These are phyloP conservation scores for Drosophila differens DNA, from an alignment of 2,888 invertebrate species.

Conservation along the genomic window DNA sequence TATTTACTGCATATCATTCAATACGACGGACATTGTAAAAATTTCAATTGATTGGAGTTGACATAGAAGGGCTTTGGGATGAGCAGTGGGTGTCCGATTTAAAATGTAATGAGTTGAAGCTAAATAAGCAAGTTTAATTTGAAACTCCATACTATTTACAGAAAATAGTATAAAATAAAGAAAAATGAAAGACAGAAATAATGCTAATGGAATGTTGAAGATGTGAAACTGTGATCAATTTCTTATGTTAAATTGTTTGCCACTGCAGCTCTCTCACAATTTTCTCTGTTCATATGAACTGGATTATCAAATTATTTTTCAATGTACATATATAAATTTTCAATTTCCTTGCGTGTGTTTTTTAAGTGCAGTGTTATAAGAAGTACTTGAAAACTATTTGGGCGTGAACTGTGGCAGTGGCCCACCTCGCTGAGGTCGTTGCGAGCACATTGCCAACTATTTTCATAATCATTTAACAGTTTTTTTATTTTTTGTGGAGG, in stretches of 20 bases:
- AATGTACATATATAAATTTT: background rate
- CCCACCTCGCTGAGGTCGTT: constrained; percentile 57
- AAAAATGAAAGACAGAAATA: background rate
- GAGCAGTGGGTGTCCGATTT: background rate
- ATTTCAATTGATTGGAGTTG: constrained; percentile 43
- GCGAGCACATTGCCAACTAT: constrained; percentile 66
- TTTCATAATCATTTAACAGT: constrained; percentile 76
- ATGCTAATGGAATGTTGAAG: background rate
- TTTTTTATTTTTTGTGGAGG: constrained; percentile 38
- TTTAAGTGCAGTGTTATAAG: constrained; percentile 27
- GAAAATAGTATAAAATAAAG: no score
- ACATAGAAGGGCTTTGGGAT: background rate
- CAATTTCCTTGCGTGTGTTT: constrained; percentile 4
- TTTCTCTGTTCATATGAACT: background rate
- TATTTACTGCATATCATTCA: constrained; percentile 47
- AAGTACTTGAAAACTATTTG: constrained; percentile 64
- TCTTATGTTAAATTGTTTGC: background rate
- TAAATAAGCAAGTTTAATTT: background rate
- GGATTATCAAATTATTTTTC: background rate
- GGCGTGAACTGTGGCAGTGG: constrained; percentile 70
- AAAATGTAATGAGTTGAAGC: background rate
- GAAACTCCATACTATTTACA: no score
- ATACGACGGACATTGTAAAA: constrained; percentile 23
- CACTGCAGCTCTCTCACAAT: background rate
- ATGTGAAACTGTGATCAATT: background rate